Percentiles rank a stretch among this genome's conserved stretches.
These are phyloP conservation scores for Patella caerulea DNA, from an alignment of 2,888 invertebrate genomes.

Conservation along the genomic window DNA sequence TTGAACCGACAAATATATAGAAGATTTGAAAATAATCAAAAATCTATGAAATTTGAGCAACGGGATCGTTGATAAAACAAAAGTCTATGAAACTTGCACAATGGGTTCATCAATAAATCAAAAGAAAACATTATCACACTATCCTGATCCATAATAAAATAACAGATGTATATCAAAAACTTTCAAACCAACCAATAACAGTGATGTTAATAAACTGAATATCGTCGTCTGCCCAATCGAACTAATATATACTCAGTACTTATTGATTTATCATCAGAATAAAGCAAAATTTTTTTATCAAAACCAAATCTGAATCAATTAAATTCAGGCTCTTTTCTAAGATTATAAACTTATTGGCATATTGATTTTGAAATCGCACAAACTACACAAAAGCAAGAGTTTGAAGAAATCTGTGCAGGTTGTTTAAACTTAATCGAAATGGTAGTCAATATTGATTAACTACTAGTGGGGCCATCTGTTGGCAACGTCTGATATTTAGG, in stretches of 20 bases:
- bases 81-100: no score
- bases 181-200: no score
- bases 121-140: no score
- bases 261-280: slow-evolving; percentile 8
- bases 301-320: slow-evolving; percentile 5
- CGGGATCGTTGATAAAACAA: no score
- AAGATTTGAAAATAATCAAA: no score
- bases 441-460: background rate
- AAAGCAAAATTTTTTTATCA: background rate
- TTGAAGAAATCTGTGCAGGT: background rate
- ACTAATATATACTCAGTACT: background rate
- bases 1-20: no score
- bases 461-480: background rate
- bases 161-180: no score
- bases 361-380: background rate
- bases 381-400: background rate
- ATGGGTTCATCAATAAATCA: no score
- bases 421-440: background rate
- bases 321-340: background rate
- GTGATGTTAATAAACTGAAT: no score
- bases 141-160: no score
- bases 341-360: background rate
- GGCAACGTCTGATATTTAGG: background rate
- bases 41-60: no score
- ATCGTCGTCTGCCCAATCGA: background rate